phyloP scores from a whole-genome alignment of 2,888 invertebrate genomes.

The Hymenopus coronatus region DNA sequence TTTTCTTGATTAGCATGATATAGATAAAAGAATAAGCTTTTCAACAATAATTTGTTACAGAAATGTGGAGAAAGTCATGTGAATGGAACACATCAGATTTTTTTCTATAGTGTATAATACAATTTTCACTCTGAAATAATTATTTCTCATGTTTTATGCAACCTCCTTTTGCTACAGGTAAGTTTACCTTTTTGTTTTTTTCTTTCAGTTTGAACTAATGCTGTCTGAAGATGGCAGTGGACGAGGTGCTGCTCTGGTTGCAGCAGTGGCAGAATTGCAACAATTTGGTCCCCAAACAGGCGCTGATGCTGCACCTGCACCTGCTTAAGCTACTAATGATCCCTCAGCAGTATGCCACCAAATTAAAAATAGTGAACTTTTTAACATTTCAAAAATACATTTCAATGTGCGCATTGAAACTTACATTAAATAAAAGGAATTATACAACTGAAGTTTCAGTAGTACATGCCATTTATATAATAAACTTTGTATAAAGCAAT shows the following conservation, averaged over 20 bases:
- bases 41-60: too few species aligned
- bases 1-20: too few species aligned
- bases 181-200: not conserved
- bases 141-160: too few species aligned
- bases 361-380: not conserved
- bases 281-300: not conserved
- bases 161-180: not conserved
- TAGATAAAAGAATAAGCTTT: too few species aligned
- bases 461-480: not conserved
- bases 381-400: not conserved
- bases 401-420: not conserved
- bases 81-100: too few species aligned
- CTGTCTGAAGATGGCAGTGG: constrained; percentile 95
- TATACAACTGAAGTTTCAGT: not conserved
- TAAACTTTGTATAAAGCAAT: not conserved
- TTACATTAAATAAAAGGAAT: not conserved
- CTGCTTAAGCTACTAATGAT: too few species aligned
- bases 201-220: constrained; percentile 83
- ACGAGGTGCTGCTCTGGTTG: constrained; percentile 92
- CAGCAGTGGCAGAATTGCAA: constrained; percentile 72
- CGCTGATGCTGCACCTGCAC: too few species aligned
- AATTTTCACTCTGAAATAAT: too few species aligned
- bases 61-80: too few species aligned
- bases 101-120: too few species aligned
- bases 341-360: not conserved